Percentiles rank a stretch among this genome's conserved stretches.
These are phyloP conservation scores for Erythrocebus patas DNA, from an alignment of 2,113 vertebrate genomes.

Conservation along the genomic window DNA sequence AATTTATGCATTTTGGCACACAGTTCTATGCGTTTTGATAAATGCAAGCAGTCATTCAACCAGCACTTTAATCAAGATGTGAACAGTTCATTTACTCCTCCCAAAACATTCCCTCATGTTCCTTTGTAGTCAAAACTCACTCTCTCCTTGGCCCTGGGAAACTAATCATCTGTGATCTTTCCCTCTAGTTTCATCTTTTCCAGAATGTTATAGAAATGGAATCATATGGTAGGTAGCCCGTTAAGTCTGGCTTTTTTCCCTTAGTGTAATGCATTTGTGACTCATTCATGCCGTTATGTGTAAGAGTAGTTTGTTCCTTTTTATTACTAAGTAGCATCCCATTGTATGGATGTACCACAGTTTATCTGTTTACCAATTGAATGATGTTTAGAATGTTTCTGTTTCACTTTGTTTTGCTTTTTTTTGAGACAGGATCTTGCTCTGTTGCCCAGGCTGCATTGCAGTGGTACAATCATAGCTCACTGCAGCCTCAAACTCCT, in stretches of 20 bases:
- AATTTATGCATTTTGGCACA: too few species aligned
- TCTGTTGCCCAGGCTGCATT: neutral
- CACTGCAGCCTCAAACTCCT: too few species aligned
- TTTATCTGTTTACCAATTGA: neutral
- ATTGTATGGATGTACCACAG: fast-evolving
- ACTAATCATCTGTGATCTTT: neutral
- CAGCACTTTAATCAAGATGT: fast-evolving
- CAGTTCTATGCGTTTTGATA: neutral
- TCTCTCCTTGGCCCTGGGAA: neutral
- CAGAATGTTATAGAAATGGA: neutral
- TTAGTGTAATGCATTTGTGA: fast-evolving
- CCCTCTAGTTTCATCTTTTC: neutral
- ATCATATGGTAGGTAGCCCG: fast-evolving
- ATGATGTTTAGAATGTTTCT: neutral
- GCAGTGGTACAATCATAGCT: too few species aligned
- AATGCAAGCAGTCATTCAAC: fast-evolving
- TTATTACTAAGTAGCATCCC: neutral
- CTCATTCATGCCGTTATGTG: fast-evolving
- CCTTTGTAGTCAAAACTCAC: neutral
- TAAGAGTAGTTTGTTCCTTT: too few species aligned
- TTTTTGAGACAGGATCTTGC: neutral
- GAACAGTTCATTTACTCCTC: neutral
- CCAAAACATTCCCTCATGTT: neutral
- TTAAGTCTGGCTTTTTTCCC: neutral
- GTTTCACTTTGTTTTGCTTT: neutral